Conservation (phyloP, 2,888 invertebrate genomes). For the Panorpa germanica region DNA sequence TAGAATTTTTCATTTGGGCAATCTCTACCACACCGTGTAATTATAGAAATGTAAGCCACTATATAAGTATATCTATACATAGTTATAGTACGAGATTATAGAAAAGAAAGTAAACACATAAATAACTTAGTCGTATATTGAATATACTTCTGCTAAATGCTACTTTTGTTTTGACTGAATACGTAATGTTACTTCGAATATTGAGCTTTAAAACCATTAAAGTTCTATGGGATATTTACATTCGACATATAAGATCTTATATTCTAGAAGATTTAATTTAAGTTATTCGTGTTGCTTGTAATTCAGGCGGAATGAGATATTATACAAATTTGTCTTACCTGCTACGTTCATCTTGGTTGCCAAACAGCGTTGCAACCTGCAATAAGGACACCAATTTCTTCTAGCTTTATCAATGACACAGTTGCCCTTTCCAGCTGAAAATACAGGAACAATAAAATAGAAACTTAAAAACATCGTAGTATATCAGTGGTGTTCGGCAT, state of each 20-base stretch:
- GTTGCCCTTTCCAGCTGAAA: constrained; percentile 43
- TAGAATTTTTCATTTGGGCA: too few species aligned
- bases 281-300: neutral
- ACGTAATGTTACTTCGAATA: too few species aligned
- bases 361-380: constrained; percentile 60
- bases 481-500: too few species aligned
- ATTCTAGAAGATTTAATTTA: neutral
- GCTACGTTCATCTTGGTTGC: constrained; percentile 58
- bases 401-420: constrained; percentile 66
- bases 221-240: constrained; percentile 1
- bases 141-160: too few species aligned
- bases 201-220: neutral
- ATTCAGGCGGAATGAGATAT: constrained; percentile 2
- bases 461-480: too few species aligned
- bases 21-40: too few species aligned
- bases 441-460: neutral
- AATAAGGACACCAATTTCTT: constrained; percentile 77
- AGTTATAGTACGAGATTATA: too few species aligned
- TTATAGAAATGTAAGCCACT: too few species aligned
- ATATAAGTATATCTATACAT: too few species aligned
- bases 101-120: too few species aligned
- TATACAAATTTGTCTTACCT: constrained; percentile 26
- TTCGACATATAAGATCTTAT: constrained; percentile 6
- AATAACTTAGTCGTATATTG: too few species aligned
- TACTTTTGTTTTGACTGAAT: too few species aligned